phyloP scores from a whole-genome alignment of 2,113 vertebrate species.

The Pangasianodon gigas region DNA sequence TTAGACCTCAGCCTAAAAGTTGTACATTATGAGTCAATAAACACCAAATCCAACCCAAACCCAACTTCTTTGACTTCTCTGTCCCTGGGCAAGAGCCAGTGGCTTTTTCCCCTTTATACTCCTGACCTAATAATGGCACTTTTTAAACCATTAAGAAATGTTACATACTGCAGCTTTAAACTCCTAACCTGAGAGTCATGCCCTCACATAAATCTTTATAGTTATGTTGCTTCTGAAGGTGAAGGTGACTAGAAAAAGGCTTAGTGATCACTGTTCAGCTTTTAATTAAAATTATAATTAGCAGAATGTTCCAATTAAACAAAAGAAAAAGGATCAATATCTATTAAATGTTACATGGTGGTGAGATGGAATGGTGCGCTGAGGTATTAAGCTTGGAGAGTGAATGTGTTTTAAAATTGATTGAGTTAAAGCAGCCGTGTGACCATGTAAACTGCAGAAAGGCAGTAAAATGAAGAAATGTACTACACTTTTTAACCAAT shows the following conservation, averaged over 20 bases:
- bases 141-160: conserved; percentile 1
- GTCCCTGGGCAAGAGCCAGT: not conserved
- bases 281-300: conserved; percentile 32
- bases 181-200: not conserved
- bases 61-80: not conserved
- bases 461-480: not conserved
- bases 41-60: not conserved
- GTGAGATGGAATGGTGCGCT: not conserved
- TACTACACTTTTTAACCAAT: not conserved
- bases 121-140: not conserved
- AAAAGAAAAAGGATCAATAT: conserved; percentile 27
- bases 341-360: conserved; percentile 4
- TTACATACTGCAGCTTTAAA: conserved; percentile 9
- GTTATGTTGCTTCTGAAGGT: not conserved
- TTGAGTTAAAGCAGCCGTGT: not conserved
- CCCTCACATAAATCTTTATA: not conserved
- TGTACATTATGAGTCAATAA: not conserved
- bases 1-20: not conserved
- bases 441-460: not conserved
- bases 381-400: not conserved
- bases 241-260: not conserved
- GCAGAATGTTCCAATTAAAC: conserved; percentile 26
- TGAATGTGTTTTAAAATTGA: not conserved
- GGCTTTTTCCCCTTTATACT: not conserved
- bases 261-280: not conserved